phyloP scores from a whole-genome alignment of 2,888 invertebrate species.

The Caenorhabditis imperialis region DNA sequence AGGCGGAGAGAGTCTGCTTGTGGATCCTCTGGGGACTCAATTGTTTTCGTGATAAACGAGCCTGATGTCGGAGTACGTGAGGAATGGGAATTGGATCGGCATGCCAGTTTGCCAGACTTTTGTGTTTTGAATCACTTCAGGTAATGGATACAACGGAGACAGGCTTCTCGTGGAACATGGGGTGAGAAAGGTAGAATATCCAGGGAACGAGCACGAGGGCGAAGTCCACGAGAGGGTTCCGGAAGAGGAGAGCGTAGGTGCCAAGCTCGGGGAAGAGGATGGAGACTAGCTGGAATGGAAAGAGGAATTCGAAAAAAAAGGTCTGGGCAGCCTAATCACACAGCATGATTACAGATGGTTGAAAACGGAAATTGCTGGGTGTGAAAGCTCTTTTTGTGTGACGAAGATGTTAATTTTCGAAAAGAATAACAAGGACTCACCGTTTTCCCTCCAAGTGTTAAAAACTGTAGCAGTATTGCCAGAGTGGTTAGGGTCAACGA shows the following conservation, averaged over 20 bases:
- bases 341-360: no score
- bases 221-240: constrained; percentile 12
- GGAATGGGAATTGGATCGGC: no score
- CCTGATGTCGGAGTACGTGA: not conserved
- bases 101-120: no score
- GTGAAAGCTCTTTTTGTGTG: no score
- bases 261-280: not conserved
- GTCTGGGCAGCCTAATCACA: no score
- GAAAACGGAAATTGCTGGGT: not conserved
- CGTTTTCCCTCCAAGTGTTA: constrained; percentile 24
- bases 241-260: constrained; percentile 7
- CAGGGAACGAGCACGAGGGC: constrained; percentile 25
- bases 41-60: not conserved
- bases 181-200: constrained; percentile 34
- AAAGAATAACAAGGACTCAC: no score
- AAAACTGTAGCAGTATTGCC: constrained; percentile 18
- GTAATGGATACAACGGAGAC: constrained; percentile 14
- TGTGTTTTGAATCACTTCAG: no score
- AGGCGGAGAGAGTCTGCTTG: no score
- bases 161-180: constrained; percentile 26
- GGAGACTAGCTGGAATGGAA: constrained; percentile 3
- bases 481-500: constrained; percentile 29
- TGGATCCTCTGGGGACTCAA: not conserved
- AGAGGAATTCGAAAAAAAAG: no score
- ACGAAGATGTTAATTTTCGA: no score